Percentiles rank a stretch among this genome's conserved stretches.
Evolutionary conservation across 2,888 invertebrate genomes (phyloP).

Genomic region (Himalopsyche japonica): DNA sequence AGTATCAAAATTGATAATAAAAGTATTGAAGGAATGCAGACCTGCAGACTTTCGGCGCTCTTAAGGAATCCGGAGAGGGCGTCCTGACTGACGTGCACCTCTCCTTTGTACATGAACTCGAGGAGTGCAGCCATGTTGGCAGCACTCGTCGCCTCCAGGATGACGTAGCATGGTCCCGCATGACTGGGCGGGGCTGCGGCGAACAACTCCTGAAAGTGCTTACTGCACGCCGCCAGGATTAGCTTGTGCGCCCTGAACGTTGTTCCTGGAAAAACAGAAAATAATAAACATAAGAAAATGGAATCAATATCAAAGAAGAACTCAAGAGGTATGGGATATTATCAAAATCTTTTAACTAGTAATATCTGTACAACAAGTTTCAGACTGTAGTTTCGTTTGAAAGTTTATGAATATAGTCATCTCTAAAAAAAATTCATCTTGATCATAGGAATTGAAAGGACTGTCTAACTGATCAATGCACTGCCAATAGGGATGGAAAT

Average conservation of each 20-base stretch:
- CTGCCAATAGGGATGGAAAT: too few species aligned
- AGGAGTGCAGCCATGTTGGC: constrained; percentile 88
- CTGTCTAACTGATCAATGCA: too few species aligned
- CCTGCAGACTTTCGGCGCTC: constrained; percentile 89
- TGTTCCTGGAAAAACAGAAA: constrained; percentile 66
- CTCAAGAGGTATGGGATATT: too few species aligned
- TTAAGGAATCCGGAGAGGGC: constrained; percentile 88
- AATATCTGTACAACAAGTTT: too few species aligned
- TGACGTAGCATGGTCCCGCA: constrained; percentile 79
- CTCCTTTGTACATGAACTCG: constrained; percentile 94
- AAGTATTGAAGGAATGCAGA: constrained; percentile 45
- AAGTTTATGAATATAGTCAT: too few species aligned
- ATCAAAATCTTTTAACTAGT: too few species aligned
- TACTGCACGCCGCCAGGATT: constrained; percentile 90
- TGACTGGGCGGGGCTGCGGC: constrained; percentile 82
- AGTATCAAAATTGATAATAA: too few species aligned
- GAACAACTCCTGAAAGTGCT: constrained; percentile 89
- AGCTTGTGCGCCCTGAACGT: constrained; percentile 90
- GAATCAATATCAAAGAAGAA: too few species aligned
- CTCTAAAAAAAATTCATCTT: too few species aligned
- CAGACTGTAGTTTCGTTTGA: too few species aligned
- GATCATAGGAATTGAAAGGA: too few species aligned
- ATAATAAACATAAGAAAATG: background rate
- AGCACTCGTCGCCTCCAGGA: constrained; percentile 86
- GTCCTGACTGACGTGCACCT: constrained; percentile 91